Percentiles rank a stretch among this genome's conserved stretches.
These are phyloP conservation scores for Hippasteria phrygiana DNA, from an alignment of 53 echinoderm and acorn worm species.

Conservation along the genomic window DNA sequence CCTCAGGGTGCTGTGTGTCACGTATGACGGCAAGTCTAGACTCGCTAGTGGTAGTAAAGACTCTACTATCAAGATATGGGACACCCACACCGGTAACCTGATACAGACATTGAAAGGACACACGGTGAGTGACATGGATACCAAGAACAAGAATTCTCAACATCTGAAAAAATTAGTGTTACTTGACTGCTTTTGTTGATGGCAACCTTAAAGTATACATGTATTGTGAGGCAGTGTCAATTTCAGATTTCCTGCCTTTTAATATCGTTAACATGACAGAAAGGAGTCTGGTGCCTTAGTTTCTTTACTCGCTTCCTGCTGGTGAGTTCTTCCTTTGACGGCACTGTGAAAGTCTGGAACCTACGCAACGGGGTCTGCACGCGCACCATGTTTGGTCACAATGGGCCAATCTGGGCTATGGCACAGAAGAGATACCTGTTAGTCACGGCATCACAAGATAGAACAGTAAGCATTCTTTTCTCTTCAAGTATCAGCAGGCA, in stretches of 20 bases:
- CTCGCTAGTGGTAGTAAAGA: slow-evolving; percentile 95
- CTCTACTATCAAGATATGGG: slow-evolving; percentile 87
- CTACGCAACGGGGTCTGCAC: slow-evolving; percentile 84
- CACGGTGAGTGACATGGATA: slow-evolving; percentile 69
- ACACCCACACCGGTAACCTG: slow-evolving; percentile 77
- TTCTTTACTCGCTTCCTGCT: slow-evolving; percentile 93
- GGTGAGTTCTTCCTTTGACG: slow-evolving; percentile 90
- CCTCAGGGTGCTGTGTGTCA: slow-evolving; percentile 88
- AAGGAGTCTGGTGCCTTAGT: slow-evolving; percentile 98
- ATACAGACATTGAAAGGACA: slow-evolving; percentile 95
- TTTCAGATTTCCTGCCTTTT: too few relatives aligned
- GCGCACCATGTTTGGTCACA: slow-evolving; percentile 92
- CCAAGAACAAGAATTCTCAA: slow-evolving; percentile 11
- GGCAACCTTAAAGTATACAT: too few relatives aligned
- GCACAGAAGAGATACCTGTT: slow-evolving; percentile 84
- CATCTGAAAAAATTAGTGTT: too few relatives aligned
- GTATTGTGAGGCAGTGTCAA: too few relatives aligned
- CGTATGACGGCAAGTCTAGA: slow-evolving; percentile 83
- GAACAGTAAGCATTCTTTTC: slow-evolving; percentile 72
- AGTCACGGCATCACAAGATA: slow-evolving; percentile 95
- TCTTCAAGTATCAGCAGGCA: background rate
- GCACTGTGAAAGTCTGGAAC: slow-evolving; percentile 93
- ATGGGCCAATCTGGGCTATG: slow-evolving; percentile 92
- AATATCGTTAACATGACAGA: slow-evolving; percentile 61
- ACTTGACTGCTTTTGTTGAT: too few relatives aligned